Evolutionary conservation across 1,140 invertebrate species (phyloP), one percentile per base, ranked within the genome.

Genomic region (Gryon sp.): DNA sequence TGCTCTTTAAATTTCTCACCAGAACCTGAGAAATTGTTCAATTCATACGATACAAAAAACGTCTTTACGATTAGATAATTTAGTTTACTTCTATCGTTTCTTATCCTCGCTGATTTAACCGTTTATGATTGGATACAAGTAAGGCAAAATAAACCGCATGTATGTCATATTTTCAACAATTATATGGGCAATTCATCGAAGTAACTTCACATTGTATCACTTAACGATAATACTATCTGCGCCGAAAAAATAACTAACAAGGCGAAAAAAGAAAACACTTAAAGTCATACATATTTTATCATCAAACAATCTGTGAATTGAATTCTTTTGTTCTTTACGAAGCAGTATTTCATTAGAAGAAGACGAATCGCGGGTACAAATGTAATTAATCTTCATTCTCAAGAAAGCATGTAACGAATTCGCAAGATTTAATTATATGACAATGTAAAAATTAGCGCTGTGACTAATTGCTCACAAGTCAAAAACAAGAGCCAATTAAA

Each of bases 391-490:
- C 52, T 50, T 59, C 50, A 46, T 57, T 69, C 32, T 41, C 20
- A 34, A 38, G 65, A 69, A 66, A 32, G 52, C 52, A 57, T 14
- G 53, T 41, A 69, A 69, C 40, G 52, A 69, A 69, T 59, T 50
- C 19, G 24, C 45, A 7, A 9, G 53, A 57, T 57, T 69, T 69
- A 69, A 69, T 69, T 69, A 59, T 34, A 59, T 69, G 41, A 68
- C 65, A 69, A 48, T 59, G 43, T 50, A 43, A 69, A 68, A 69
- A 69, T 69, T 57, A 69, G 32, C 43, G 18, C 4, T 50, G 52
- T 69, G 34, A 69, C 65, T 69, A 69, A 69, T 69, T 69, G 43
- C 2, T 4, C 16, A 4, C 12, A 6, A 55, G 50, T 40, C 32
- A 12, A 59, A 69, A 59, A 18, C n/a, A 41, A 50, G 45, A 59